Conservation (phyloP, 2,113 vertebrate species). For the Promerops cafer region DNA sequence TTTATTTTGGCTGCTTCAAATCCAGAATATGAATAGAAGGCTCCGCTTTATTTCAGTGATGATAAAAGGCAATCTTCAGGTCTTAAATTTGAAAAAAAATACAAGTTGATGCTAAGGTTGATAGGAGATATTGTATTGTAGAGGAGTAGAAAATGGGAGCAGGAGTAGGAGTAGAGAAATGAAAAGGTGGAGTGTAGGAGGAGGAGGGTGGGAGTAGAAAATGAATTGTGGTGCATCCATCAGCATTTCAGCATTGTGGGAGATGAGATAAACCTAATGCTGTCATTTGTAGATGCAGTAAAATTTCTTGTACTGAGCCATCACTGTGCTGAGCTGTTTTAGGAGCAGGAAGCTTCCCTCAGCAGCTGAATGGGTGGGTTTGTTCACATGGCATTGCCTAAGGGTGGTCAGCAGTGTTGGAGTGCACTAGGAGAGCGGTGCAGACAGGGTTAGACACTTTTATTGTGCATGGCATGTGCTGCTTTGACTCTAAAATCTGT, state of each 20-base stretch:
- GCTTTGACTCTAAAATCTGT: neutral
- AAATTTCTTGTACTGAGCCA: neutral
- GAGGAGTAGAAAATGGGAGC: conserved; percentile 36
- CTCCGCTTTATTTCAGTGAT: neutral
- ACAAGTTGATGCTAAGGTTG: neutral
- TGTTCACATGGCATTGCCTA: accelerated
- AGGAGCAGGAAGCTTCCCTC: neutral
- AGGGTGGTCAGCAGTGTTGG: neutral
- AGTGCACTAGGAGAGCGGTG: neutral
- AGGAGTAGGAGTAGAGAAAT: conserved; percentile 56
- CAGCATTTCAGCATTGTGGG: conserved; percentile 31
- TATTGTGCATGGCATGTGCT: accelerated
- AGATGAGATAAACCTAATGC: conserved; percentile 48
- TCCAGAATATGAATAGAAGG: conserved; percentile 5
- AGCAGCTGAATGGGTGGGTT: neutral
- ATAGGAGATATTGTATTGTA: conserved; percentile 20
- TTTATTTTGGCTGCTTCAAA: conserved; percentile 46
- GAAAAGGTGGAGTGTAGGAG: conserved; percentile 62
- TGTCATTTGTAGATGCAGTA: conserved; percentile 12
- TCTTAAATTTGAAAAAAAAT: neutral
- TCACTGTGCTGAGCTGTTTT: neutral
- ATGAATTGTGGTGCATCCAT: conserved; percentile 56
- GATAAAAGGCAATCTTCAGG: conserved; percentile 41
- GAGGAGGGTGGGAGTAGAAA: conserved; percentile 50
- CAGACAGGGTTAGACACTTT: neutral